Percentiles rank a stretch among this genome's conserved stretches.
These are phyloP conservation scores for Nerophis ophidion DNA, from an alignment of 2,113 vertebrate genomes.

Conservation along the genomic window DNA sequence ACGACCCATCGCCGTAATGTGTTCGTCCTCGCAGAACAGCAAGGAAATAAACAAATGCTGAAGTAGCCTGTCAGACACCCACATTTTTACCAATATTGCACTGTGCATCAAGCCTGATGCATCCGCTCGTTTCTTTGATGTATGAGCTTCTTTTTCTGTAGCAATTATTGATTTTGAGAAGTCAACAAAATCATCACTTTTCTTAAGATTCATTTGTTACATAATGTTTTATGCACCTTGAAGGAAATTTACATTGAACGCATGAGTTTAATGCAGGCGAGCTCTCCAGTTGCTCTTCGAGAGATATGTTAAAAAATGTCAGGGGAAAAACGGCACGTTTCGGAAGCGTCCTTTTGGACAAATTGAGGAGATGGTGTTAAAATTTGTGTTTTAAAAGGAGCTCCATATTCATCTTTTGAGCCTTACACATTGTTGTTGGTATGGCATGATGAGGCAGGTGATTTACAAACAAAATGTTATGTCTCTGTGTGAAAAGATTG, in stretches of 20 bases:
- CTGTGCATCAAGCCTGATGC: slow-evolving; percentile 16
- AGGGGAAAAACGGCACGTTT: not conserved
- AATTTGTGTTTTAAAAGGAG: not conserved
- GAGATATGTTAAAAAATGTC: not conserved
- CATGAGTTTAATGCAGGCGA: not conserved
- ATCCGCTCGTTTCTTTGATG: slow-evolving; percentile 39
- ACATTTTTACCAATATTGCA: slow-evolving; percentile 54
- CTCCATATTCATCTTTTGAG: not conserved
- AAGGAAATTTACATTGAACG: slow-evolving; percentile 36
- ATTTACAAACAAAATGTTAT: not conserved
- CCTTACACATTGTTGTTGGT: not conserved
- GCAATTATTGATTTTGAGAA: slow-evolving; percentile 50
- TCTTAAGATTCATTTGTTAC: slow-evolving; percentile 50
- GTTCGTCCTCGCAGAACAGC: slow-evolving; percentile 39
- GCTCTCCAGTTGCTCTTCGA: not conserved
- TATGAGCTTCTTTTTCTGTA: slow-evolving; percentile 32
- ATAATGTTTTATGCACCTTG: slow-evolving; percentile 35
- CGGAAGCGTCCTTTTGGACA: slow-evolving; percentile 13
- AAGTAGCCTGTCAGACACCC: slow-evolving; percentile 52
- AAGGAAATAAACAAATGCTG: slow-evolving; percentile 33
- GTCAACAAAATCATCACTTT: slow-evolving; percentile 43
- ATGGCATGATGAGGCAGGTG: not conserved
- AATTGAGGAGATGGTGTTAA: not conserved
- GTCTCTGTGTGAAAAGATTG: not conserved
- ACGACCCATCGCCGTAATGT: slow-evolving; percentile 44